These are phyloP conservation scores for Chelonoidis abingdonii DNA, from an alignment of 2,113 vertebrate species.

Conservation along the genomic window DNA sequence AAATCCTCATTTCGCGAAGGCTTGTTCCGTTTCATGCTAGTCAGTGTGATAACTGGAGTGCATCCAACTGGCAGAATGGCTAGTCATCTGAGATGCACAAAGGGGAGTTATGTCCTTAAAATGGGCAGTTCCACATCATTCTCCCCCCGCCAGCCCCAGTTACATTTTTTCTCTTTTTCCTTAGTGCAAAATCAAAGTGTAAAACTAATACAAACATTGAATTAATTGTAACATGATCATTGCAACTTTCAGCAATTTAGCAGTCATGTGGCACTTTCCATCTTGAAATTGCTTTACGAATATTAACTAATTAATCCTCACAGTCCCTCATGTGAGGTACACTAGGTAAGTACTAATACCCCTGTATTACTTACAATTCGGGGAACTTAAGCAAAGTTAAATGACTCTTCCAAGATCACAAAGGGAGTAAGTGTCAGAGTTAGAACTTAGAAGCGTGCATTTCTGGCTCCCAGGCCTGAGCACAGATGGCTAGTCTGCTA, in stretches of 20 bases:
- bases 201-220: background rate
- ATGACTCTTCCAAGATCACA: background rate
- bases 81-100: background rate
- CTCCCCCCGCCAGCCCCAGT: background rate
- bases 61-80: slow-evolving; percentile 18
- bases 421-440: background rate
- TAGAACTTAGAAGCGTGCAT: background rate
- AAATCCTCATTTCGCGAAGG: background rate
- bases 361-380: background rate
- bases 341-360: background rate
- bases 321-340: background rate
- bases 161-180: background rate
- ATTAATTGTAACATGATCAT: background rate
- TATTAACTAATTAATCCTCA: background rate
- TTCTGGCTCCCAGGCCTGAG: background rate
- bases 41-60: slow-evolving; percentile 1
- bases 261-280: background rate
- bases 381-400: background rate
- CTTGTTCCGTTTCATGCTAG: background rate
- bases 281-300: background rate
- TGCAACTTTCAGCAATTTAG: background rate
- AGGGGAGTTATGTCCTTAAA: background rate
- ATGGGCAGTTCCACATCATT: background rate
- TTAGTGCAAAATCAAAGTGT: background rate
- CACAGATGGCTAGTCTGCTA: background rate